Evolutionary conservation across 2,888 invertebrate genomes (phyloP), one percentile per base, ranked within the genome.

Genomic region (Myopa testacea): DNA sequence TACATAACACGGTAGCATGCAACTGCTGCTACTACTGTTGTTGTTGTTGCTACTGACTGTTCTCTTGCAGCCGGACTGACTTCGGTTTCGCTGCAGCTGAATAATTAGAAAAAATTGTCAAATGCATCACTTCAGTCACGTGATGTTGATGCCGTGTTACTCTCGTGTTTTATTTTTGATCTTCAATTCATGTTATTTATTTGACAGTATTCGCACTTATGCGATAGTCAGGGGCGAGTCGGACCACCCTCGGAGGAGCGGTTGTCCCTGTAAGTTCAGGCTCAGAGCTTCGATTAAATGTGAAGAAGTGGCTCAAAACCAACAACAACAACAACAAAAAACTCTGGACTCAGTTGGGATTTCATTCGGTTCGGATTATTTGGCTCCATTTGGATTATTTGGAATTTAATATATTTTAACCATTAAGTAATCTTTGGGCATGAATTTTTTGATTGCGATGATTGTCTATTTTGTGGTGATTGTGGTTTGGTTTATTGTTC

Each of bases 51-150:
- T 75, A 73, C 78, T 80, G n/a, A 4, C 19, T 34, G 34, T 14
- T 1, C 52, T 37, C 34, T 34, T 70, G 34, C 37, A n/a, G 50
- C 45, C 45, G 69, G 69, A 45, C 19, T 45, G 34, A 34, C 14
- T 63, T 63, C 26, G n/a, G 60, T 12, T 12, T 70, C 37, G 37
- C 63, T 19, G 73, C 52, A 62, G 10, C 38, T 16, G 34, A 63
- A 65, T 74, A 81, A 81, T 82, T 81, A 81, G 79, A 80, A 81
- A 81, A 80, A 80, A 82, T 82, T 81, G 79, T 80, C 78, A 81
- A 80, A 81, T 77, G 72, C 65, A 72, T 77, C 58, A 52, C 63
- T 62, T 52, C 72, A 63, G 72, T 76, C 65, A 72, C 58, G 77
- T 77, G 67, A 77, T 77, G 34, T 26, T 50, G 40, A n/a, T 63